These are phyloP conservation scores for Coregonus clupeaformis DNA, from an alignment of 2,113 vertebrate genomes.

Conservation along the genomic window DNA sequence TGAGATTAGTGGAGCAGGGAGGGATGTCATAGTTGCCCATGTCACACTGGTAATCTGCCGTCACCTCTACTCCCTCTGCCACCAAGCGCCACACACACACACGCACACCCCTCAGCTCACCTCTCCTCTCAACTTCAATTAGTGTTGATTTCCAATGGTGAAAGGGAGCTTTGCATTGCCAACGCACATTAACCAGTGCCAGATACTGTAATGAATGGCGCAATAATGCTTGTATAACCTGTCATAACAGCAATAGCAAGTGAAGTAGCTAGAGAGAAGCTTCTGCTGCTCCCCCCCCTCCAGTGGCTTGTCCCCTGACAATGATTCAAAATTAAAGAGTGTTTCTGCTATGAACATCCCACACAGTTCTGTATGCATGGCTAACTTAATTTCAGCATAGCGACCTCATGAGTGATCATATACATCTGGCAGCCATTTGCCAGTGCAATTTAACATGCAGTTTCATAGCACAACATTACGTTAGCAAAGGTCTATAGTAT, in stretches of 20 bases:
- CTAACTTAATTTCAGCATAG: slow-evolving; percentile 10
- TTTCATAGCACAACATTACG: background rate
- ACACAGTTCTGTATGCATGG: slow-evolving; percentile 2
- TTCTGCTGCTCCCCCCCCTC: background rate
- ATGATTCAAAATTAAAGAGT: background rate
- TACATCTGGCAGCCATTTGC: background rate
- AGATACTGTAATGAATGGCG: background rate
- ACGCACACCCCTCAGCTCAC: background rate
- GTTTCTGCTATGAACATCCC: slow-evolving; percentile 14
- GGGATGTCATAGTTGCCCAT: slow-evolving; percentile 9
- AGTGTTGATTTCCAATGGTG: background rate
- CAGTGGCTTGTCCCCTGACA: background rate
- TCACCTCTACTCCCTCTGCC: slow-evolving; percentile 23
- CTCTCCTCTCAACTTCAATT: slow-evolving; percentile 8
- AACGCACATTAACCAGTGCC: background rate
- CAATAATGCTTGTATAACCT: background rate
- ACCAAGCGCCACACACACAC: slow-evolving; percentile 2
- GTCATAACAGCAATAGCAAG: background rate
- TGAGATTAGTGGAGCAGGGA: slow-evolving; percentile 24
- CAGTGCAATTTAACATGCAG: background rate
- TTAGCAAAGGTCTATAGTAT: background rate
- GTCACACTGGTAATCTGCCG: slow-evolving; percentile 32
- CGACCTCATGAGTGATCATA: slow-evolving; percentile 21
- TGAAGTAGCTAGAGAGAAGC: background rate
- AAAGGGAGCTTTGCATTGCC: background rate